Base-by-base conservation (phyloP, 2,113 vertebrate species). In the Jaculus jaculus region DNA sequence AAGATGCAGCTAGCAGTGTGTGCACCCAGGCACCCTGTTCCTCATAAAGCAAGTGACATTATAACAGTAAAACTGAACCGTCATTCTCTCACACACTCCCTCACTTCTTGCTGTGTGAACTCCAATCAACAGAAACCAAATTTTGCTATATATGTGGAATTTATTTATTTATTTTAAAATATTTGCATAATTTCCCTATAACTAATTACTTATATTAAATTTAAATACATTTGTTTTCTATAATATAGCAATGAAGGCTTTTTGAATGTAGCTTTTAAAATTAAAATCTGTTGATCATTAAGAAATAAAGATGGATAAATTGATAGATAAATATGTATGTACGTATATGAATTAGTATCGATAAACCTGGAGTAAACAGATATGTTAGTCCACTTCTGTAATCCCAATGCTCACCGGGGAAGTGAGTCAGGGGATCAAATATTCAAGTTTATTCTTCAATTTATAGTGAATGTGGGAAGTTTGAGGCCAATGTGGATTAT, bases 31-130 rank as follows among this genome's bases (percentile, higher is more conserved):
- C 11, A 58, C 21, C 5, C 24, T 8, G 39, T 2, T 60, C 16
- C 26, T 51, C 61, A 47, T 54, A 74, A 66, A 7, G 0, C 0
- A 1, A 28, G 32, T 7, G 23, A 81, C n/a, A 6, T 1, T 17
- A 0, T 17, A 87, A 69, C 2, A 54, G 3, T 5, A 47, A 66
- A 65, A 2, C 3, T n/a, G 5, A 61, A 30, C 18, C 5, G 0
- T 10, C 24, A 21, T 1, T 6, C 17, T 32, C 37, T 63, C 21
- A 39, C 72, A 2, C 21, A 5, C 72, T 63, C 26, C n/a, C 20
- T 60, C 26, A 11, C 13, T 20, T 72, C 5, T 30, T 5, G 8
- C 8, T 42, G 18, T 74, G 42, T 47, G 42, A 47, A 47, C 8
- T 47, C 42, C 42, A 47, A 47, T 47, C 42, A 47, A 65, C 1